These are phyloP conservation scores for Cebus imitator DNA, from an alignment of 2,113 vertebrate species.

Conservation along the genomic window DNA sequence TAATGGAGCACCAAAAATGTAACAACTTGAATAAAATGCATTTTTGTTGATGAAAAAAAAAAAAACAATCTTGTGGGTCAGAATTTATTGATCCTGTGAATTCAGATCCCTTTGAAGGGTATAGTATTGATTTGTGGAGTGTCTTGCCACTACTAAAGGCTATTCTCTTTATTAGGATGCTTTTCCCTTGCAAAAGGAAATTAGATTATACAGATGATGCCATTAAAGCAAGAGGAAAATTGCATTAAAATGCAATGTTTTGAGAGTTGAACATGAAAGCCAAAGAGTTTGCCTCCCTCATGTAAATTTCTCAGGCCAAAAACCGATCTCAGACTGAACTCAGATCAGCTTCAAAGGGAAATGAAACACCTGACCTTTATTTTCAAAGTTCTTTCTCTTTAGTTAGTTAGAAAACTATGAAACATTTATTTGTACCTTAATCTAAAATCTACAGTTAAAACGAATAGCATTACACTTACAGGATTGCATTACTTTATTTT, in stretches of 20 bases:
- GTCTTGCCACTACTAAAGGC: constrained; percentile 57
- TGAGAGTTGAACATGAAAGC: constrained; percentile 63
- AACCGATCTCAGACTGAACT: background rate
- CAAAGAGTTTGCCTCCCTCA: constrained; percentile 32
- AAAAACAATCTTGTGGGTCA: constrained; percentile 61
- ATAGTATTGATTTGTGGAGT: constrained; percentile 56
- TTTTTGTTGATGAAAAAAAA: constrained; percentile 68
- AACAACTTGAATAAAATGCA: constrained; percentile 61
- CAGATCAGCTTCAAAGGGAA: constrained; percentile 44
- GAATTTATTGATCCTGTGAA: constrained; percentile 50
- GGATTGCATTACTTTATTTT: background rate
- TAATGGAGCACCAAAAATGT: constrained; percentile 52
- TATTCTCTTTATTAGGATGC: constrained; percentile 50
- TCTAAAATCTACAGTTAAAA: constrained; percentile 45
- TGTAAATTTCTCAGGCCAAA: constrained; percentile 38
- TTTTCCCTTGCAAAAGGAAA: constrained; percentile 62
- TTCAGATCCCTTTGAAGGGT: constrained; percentile 67
- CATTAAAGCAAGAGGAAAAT: constrained; percentile 72
- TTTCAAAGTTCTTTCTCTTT: constrained; percentile 48
- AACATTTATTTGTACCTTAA: constrained; percentile 38
- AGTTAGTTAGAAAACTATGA: constrained; percentile 48
- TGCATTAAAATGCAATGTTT: constrained; percentile 72
- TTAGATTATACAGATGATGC: constrained; percentile 65
- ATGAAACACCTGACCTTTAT: constrained; percentile 22
- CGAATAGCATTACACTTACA: background rate